phyloP scores from a whole-genome alignment of 2,888 invertebrate genomes.

The Thalpophila matura region DNA sequence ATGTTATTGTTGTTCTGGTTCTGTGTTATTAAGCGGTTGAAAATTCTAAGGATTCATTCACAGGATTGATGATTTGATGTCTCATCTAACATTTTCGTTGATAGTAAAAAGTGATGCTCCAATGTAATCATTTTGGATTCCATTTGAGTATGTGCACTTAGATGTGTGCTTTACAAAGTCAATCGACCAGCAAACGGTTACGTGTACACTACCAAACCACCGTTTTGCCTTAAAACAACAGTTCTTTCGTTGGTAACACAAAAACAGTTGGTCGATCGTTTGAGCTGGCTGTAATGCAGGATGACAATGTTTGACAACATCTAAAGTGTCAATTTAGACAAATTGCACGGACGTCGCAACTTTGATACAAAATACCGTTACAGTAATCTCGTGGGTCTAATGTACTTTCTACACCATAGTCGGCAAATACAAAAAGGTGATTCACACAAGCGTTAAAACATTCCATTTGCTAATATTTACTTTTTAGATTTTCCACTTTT shows the following conservation, averaged over 20 bases:
- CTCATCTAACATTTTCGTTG: neutral
- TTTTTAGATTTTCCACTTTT: conserved; percentile 43
- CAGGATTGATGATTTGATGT: conserved; percentile 11
- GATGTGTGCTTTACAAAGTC: conserved; percentile 7
- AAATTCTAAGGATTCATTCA: conserved; percentile 21
- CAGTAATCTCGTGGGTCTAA: conserved; percentile 28
- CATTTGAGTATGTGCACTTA: neutral
- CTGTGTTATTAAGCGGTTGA: conserved; percentile 47
- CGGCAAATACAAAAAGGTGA: conserved; percentile 51
- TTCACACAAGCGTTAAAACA: conserved; percentile 50
- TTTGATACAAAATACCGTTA: conserved; percentile 52
- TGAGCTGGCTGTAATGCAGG: conserved; percentile 33
- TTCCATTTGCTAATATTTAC: conserved; percentile 64
- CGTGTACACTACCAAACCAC: conserved; percentile 24
- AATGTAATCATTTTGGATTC: conserved; percentile 9
- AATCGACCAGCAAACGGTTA: conserved; percentile 6
- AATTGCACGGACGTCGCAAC: conserved; percentile 56
- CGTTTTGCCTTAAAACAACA: conserved; percentile 25
- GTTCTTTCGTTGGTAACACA: conserved; percentile 29
- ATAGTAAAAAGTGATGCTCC: neutral
- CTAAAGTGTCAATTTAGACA: conserved; percentile 58
- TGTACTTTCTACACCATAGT: conserved; percentile 39
- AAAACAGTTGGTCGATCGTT: conserved; percentile 49
- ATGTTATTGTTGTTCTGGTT: conserved; percentile 55
- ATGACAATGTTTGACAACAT: conserved; percentile 57